Evolutionary conservation across 2,113 vertebrate genomes (phyloP).

Genomic region (Oncorhynchus nerka): DNA sequence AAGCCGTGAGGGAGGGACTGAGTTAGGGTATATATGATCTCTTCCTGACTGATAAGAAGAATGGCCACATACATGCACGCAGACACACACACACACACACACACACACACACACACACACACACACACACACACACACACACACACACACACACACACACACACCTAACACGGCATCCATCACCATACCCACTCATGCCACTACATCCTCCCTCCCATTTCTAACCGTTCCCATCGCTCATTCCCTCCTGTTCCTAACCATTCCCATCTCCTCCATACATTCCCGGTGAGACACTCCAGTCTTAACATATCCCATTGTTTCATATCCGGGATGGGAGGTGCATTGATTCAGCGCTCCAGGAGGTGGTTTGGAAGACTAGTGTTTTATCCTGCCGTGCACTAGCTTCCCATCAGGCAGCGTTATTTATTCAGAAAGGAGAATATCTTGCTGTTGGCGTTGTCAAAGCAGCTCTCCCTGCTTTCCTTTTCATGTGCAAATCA

Average conservation of each 20-base stretch:
- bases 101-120: neutral
- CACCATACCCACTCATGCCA: neutral
- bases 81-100: neutral
- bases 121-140: too few relatives aligned
- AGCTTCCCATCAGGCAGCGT: conserved; percentile 27
- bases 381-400: conserved; percentile 25
- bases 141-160: neutral
- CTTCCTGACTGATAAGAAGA: neutral
- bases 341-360: conserved; percentile 36
- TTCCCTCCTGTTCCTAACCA: neutral
- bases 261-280: neutral
- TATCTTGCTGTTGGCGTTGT: conserved; percentile 41
- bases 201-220: neutral
- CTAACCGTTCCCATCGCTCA: neutral
- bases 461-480: conserved; percentile 30
- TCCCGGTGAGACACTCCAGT: neutral
- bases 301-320: conserved; percentile 31
- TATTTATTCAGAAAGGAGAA: conserved; percentile 40
- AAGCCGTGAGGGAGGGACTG: neutral
- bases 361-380: conserved; percentile 19
- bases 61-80: too few relatives aligned
- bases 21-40: neutral
- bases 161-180: too few relatives aligned
- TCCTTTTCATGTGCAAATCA: conserved; percentile 47
- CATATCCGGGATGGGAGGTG: conserved; percentile 15